Percentiles rank a stretch among this genome's conserved stretches.
phyloP scores from a whole-genome alignment of 2,888 invertebrate genomes.

The Lepidochitona cinerea region DNA sequence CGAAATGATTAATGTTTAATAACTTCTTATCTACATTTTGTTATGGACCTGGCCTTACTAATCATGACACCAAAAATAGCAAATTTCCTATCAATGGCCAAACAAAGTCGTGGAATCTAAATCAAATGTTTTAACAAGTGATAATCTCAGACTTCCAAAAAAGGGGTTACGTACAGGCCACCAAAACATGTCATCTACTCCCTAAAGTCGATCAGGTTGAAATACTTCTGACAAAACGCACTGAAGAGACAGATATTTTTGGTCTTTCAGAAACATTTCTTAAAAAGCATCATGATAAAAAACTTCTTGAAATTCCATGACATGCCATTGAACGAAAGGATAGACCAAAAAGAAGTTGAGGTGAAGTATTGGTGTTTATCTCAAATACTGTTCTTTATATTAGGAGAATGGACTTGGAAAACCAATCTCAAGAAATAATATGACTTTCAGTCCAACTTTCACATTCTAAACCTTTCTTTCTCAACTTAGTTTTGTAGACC shows the following conservation, averaged over 20 bases:
- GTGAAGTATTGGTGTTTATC: not conserved
- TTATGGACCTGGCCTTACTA: too few relatives aligned
- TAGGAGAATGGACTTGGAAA: not conserved
- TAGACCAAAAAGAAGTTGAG: not conserved
- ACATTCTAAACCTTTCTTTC: not conserved
- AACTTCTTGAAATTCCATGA: not conserved
- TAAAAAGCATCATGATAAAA: not conserved
- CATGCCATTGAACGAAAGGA: not conserved
- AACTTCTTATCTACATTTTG: too few relatives aligned
- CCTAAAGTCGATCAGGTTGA: not conserved
- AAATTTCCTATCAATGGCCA: too few relatives aligned
- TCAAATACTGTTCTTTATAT: not conserved
- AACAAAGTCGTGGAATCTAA: too few relatives aligned
- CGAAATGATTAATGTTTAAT: too few relatives aligned
- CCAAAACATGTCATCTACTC: not conserved
- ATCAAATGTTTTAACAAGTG: too few relatives aligned
- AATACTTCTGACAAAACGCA: not conserved
- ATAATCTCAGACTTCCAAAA: not conserved
- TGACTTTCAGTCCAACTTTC: not conserved
- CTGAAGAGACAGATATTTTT: not conserved
- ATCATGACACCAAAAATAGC: too few relatives aligned
- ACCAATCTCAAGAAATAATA: not conserved
- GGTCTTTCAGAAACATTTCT: not conserved
- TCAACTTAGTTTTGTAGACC: not conserved
- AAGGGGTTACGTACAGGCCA: not conserved